phyloP scores from a whole-genome alignment of 92 coral and sea anemone species.

The Epizoanthus fatuus region DNA sequence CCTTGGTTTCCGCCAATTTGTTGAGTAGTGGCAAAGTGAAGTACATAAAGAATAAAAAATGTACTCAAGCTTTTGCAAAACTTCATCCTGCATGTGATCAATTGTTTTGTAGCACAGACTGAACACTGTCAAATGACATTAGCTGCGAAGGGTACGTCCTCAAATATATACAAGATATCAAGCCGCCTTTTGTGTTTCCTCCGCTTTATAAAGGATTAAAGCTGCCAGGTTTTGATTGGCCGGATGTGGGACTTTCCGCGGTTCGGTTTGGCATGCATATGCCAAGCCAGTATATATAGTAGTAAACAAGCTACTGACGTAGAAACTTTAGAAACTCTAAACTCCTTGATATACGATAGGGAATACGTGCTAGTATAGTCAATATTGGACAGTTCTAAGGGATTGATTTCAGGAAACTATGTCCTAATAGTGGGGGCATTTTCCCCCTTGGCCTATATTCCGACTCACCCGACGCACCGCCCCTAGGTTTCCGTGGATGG shows the following conservation, averaged over 20 bases:
- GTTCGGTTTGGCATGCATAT: neutral
- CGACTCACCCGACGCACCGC: too few relatives aligned
- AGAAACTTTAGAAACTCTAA: neutral
- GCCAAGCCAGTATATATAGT: neutral
- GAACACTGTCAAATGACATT: neutral
- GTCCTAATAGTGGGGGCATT: neutral
- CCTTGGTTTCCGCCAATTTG: too few relatives aligned
- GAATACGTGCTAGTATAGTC: neutral
- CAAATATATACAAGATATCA: neutral
- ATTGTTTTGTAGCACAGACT: neutral
- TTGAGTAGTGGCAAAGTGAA: neutral
- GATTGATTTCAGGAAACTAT: neutral
- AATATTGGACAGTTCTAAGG: neutral
- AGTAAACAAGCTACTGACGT: neutral
- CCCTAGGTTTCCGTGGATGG: too few relatives aligned
- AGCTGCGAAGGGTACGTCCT: neutral
- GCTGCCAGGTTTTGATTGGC: neutral
- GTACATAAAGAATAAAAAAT: neutral
- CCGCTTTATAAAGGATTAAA: neutral
- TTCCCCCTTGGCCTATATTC: too few relatives aligned
- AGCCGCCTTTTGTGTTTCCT: slow-evolving; percentile 11
- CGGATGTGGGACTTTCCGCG: slow-evolving; percentile 18
- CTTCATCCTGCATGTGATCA: slow-evolving; percentile 6
- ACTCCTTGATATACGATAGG: neutral
- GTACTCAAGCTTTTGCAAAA: neutral